Percentiles rank a stretch among this genome's conserved stretches.
phyloP scores from a whole-genome alignment of 1,140 invertebrate species.

The Melanaphis sacchari region DNA sequence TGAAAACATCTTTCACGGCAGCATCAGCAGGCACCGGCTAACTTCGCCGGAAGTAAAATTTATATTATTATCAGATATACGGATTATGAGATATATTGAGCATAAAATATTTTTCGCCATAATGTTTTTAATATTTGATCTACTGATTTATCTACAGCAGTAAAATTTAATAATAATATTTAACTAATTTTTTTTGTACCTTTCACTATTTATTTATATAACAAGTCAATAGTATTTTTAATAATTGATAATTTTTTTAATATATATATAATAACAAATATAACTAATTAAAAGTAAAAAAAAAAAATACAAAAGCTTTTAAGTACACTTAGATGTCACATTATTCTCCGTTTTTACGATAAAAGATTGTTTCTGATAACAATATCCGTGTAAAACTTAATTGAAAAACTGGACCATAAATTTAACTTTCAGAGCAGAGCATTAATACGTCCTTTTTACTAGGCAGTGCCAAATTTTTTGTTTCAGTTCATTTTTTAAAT shows the following conservation, averaged over 20 bases:
- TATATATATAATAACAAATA: not conserved
- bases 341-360: not conserved
- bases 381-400: slow-evolving; percentile 15
- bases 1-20: not conserved
- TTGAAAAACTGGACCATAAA: not conserved
- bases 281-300: not conserved
- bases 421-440: not conserved
- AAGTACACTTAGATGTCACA: not conserved
- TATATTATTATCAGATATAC: not conserved
- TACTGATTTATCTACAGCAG: not conserved
- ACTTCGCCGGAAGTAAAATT: not conserved
- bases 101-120: not conserved
- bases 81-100: not conserved
- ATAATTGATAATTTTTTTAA: not conserved
- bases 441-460: not conserved
- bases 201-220: not conserved
- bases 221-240: not conserved
- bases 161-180: not conserved
- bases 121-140: not conserved
- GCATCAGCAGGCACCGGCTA: not conserved
- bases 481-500: not conserved
- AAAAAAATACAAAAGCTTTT: not conserved
- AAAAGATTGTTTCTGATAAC: not conserved
- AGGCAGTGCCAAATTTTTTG: not conserved
- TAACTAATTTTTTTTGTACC: not conserved